phyloP scores from a whole-genome alignment of 1,140 invertebrate genomes.

The Tetragonula clypearis region DNA sequence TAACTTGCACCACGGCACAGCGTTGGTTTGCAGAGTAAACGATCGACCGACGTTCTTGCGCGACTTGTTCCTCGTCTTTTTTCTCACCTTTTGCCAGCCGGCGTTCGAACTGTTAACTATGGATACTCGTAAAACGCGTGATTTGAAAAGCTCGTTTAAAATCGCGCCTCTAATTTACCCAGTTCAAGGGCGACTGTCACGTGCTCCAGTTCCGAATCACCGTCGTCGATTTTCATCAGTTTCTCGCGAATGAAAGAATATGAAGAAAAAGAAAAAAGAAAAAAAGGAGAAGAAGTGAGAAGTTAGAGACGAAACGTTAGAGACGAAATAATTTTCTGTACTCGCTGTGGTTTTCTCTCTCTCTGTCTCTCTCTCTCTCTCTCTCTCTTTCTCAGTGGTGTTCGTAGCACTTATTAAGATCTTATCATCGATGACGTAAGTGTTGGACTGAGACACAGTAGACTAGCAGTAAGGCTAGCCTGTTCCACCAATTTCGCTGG shows the following conservation, averaged over 20 bases:
- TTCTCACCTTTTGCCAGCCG: not conserved
- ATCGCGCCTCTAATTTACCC: not conserved
- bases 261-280: not conserved
- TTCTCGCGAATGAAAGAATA: not conserved
- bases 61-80: not conserved
- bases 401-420: slow-evolving; percentile 58
- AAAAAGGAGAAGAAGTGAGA: not conserved
- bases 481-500: slow-evolving; percentile 47
- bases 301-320: not conserved
- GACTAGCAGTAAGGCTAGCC: slow-evolving; percentile 27
- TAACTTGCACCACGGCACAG: slow-evolving; percentile 23
- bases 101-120: not conserved
- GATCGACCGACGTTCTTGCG: slow-evolving; percentile 36
- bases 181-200: not conserved
- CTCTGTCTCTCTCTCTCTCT: not conserved
- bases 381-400: not conserved
- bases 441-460: slow-evolving; percentile 29
- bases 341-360: not conserved
- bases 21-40: slow-evolving; percentile 17
- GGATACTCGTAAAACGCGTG: not conserved
- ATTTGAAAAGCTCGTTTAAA: slow-evolving; percentile 6
- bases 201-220: not conserved
- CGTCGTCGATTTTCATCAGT: not conserved
- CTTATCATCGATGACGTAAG: slow-evolving; percentile 60
- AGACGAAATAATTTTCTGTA: slow-evolving; percentile 31